These are phyloP conservation scores for Macrosiphum euphorbiae DNA, from an alignment of 2,888 invertebrate species.

Conservation along the genomic window DNA sequence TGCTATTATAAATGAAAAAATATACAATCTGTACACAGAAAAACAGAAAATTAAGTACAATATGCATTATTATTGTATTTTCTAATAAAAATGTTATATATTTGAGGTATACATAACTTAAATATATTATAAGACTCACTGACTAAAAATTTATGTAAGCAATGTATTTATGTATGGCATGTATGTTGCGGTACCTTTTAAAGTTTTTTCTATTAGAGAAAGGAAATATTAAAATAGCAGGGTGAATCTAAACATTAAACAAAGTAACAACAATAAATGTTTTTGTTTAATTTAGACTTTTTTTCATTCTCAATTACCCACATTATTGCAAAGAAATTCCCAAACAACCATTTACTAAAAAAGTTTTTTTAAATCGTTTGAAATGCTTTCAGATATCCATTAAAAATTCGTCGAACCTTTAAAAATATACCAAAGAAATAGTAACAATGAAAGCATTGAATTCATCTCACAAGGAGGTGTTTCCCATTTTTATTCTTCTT, in stretches of 20 bases:
- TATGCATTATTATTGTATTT: neutral
- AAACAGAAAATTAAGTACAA: neutral
- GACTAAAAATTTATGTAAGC: neutral
- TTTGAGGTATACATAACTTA: neutral
- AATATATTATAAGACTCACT: neutral
- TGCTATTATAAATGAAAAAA: neutral
- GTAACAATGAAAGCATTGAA: slow-evolving; percentile 43
- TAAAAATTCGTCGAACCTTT: slow-evolving; percentile 35
- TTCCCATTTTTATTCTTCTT: neutral
- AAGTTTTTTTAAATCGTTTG: slow-evolving; percentile 33
- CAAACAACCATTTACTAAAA: slow-evolving; percentile 11
- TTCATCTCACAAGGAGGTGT: slow-evolving; percentile 8
- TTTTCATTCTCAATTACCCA: slow-evolving; percentile 17
- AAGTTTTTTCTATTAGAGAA: neutral
- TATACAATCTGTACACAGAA: neutral
- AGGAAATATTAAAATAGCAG: slow-evolving; percentile 32
- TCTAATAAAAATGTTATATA: neutral
- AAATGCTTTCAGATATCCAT: slow-evolving; percentile 46
- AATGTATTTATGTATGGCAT: neutral
- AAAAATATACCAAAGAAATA: slow-evolving; percentile 17
- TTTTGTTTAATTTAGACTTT: slow-evolving; percentile 26
- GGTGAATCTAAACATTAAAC: neutral
- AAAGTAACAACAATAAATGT: slow-evolving; percentile 31
- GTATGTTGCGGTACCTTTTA: neutral
- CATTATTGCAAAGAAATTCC: slow-evolving; percentile 13